These are phyloP conservation scores for Dipodomys merriami DNA, from an alignment of 2,113 vertebrate species.

Conservation along the genomic window DNA sequence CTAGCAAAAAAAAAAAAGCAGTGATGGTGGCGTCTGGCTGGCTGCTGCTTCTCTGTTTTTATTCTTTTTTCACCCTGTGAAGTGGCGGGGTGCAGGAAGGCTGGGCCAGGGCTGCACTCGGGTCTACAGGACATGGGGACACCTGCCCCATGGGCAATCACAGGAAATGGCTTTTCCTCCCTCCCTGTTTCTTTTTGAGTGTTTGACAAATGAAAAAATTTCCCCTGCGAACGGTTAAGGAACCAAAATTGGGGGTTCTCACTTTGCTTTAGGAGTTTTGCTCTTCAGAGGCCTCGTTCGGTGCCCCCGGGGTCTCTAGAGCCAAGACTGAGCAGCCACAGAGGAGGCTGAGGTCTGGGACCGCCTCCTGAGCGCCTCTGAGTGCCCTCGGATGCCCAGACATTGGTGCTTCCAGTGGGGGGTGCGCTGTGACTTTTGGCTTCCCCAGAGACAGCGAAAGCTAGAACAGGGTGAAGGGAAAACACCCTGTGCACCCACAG, in stretches of 20 bases:
- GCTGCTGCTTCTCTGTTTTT: no score
- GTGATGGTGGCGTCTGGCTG: no score
- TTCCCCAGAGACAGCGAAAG: not conserved
- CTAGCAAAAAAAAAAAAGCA: no score
- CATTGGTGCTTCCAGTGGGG: no score
- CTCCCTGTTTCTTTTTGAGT: slow-evolving; percentile 77
- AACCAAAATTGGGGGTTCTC: slow-evolving; percentile 36
- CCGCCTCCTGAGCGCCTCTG: no score
- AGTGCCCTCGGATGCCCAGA: not conserved
- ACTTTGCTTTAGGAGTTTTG: slow-evolving; percentile 56
- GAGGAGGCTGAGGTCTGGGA: rapidly evolving
- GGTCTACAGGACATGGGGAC: not conserved
- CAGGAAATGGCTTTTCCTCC: slow-evolving; percentile 65
- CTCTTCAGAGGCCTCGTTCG: slow-evolving; percentile 25
- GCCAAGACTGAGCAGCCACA: not conserved
- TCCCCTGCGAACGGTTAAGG: slow-evolving; percentile 60
- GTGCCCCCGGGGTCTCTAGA: rapidly evolving
- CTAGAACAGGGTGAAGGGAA: not conserved
- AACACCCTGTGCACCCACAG: not conserved
- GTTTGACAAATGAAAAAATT: slow-evolving; percentile 64
- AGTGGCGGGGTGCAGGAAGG: rapidly evolving
- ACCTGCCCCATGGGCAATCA: not conserved
- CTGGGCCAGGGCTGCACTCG: not conserved
- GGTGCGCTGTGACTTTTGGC: not conserved
- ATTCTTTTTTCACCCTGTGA: no score